A percentile compares a stretch with the other conserved stretches of the same genome.
phyloP scores from a whole-genome alignment of 2,113 vertebrate species.

The Gorilla gorilla region DNA sequence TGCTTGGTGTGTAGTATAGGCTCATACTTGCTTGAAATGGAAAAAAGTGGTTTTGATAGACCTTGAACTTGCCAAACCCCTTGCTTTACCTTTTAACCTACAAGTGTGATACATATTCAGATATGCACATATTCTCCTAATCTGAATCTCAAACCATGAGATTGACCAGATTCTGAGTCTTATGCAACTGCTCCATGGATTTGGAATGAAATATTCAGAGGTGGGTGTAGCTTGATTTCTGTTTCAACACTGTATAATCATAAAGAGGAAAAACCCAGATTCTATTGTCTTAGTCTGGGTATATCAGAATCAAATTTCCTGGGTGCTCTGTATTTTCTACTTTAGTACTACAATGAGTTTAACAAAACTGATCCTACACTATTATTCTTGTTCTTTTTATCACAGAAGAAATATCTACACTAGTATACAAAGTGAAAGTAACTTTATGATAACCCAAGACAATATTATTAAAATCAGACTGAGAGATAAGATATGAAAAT shows the following conservation, averaged over 20 bases:
- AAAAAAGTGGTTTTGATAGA: slow-evolving; percentile 30
- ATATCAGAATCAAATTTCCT: slow-evolving; percentile 8
- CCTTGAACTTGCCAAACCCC: background rate
- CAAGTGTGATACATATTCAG: background rate
- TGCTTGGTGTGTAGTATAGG: background rate
- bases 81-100: background rate
- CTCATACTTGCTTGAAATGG: background rate
- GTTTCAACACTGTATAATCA: background rate
- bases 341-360: slow-evolving; percentile 2
- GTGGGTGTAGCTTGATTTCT: background rate
- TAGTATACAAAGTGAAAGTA: slow-evolving; percentile 44
- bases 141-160: background rate
- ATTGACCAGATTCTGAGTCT: background rate
- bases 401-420: background rate
- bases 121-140: background rate
- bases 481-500: slow-evolving; percentile 30
- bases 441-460: slow-evolving; percentile 10
- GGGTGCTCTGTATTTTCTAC: background rate
- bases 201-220: background rate
- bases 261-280: background rate
- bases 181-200: background rate
- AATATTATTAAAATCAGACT: background rate
- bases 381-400: slow-evolving; percentile 2
- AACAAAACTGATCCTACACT: background rate
- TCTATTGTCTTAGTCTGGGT: background rate